A percentile compares a stretch with the other conserved stretches of the same genome.
Evolutionary conservation across 2,888 invertebrate genomes (phyloP).

Genomic region (Sinotaia quadrata): DNA sequence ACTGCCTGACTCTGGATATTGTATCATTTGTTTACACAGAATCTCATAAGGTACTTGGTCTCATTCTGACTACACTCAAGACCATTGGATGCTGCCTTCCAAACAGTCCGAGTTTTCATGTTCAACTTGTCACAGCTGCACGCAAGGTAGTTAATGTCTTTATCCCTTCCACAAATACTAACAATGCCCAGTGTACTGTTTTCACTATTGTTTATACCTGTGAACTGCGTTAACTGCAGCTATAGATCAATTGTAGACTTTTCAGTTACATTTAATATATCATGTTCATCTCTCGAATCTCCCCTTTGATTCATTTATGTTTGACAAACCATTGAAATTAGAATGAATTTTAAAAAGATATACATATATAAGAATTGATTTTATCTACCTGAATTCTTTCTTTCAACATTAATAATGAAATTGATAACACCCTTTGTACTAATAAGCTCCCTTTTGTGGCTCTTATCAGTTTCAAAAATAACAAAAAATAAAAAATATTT

Average conservation of each 20-base stretch:
- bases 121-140: constrained; percentile 30
- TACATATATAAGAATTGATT: too few species aligned
- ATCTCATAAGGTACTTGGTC: constrained; percentile 86
- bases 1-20: too few species aligned
- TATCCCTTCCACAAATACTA: too few species aligned
- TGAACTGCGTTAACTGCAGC: too few species aligned
- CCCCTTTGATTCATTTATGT: too few species aligned
- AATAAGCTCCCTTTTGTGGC: constrained; percentile 4
- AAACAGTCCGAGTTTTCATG: constrained; percentile 71
- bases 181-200: too few species aligned
- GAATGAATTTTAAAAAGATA: too few species aligned
- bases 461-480: not conserved
- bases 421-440: not conserved
- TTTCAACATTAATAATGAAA: too few species aligned
- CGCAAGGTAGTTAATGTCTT: constrained; percentile 33
- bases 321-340: too few species aligned
- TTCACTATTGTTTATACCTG: too few species aligned
- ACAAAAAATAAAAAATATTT: not conserved
- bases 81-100: constrained; percentile 81
- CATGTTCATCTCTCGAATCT: too few species aligned
- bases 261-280: not conserved
- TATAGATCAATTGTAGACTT: not conserved
- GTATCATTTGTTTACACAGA: constrained; percentile 71
- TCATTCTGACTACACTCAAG: constrained; percentile 82
- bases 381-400: too few species aligned